Conservation (phyloP, 2,113 vertebrate genomes). For the Alexandromys fortis region DNA sequence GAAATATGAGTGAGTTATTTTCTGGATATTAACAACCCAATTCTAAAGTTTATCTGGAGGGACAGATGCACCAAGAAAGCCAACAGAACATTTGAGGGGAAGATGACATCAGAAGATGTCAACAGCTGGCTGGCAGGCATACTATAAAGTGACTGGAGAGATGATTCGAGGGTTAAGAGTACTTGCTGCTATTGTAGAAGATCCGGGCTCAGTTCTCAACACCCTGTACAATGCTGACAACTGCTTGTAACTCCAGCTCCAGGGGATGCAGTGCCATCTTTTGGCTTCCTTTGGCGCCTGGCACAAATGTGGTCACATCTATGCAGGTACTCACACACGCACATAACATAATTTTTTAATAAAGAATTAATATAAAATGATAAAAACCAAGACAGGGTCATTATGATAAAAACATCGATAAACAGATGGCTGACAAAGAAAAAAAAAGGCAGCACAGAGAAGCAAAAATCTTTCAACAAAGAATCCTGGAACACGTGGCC, state of each 20-base stretch:
- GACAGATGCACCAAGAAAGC: not conserved
- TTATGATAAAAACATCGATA: not conserved
- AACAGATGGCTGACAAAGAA: not conserved
- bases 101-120: not conserved
- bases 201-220: not conserved
- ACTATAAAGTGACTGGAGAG: not conserved
- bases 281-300: not conserved
- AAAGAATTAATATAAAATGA: not conserved
- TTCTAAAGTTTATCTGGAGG: not conserved
- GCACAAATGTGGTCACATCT: not conserved
- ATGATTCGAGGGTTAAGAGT: not conserved
- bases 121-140: not conserved
- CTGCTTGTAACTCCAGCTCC: not conserved
- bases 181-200: not conserved
- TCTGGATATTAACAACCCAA: not conserved
- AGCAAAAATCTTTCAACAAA: conserved; percentile 11
- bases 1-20: not conserved
- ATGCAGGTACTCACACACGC: not conserved
- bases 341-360: not conserved
- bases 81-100: not conserved
- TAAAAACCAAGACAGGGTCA: not conserved
- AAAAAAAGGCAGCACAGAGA: not conserved
- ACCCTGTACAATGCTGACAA: not conserved
- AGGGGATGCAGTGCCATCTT: not conserved
- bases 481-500: not conserved